These are phyloP conservation scores for Tricholauxania praeusta DNA, from an alignment of 2,888 invertebrate species.

Conservation along the genomic window DNA sequence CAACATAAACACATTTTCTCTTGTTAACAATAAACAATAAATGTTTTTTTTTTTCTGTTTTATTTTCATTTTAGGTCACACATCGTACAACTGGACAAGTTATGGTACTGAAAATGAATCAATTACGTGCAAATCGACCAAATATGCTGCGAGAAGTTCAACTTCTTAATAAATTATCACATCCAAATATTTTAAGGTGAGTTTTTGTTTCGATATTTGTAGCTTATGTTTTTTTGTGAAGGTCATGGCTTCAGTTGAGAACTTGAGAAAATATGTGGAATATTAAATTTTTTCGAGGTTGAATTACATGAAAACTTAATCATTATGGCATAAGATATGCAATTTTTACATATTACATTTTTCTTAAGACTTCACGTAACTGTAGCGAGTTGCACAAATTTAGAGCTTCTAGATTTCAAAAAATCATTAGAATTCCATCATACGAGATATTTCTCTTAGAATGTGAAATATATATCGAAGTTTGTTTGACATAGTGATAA, in stretches of 20 bases:
- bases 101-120: constrained; percentile 98
- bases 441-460: too few relatives aligned
- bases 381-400: too few relatives aligned
- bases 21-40: constrained; percentile 16
- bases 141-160: constrained; percentile 98
- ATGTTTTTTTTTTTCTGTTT: constrained; percentile 27
- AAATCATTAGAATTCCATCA: too few relatives aligned
- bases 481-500: too few relatives aligned
- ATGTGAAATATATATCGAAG: too few relatives aligned
- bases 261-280: constrained; percentile 10
- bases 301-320: too few relatives aligned
- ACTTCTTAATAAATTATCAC: constrained; percentile 94
- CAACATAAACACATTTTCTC: not conserved
- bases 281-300: not conserved
- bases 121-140: constrained; percentile 91
- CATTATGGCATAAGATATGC: too few relatives aligned
- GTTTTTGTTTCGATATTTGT: constrained; percentile 39
- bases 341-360: too few relatives aligned
- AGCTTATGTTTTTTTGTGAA: not conserved
- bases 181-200: constrained; percentile 93
- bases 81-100: constrained; percentile 93
- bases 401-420: too few relatives aligned
- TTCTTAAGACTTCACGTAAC: too few relatives aligned
- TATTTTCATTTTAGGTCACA: constrained; percentile 80
- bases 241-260: not conserved